Base-by-base conservation (phyloP, 2,888 invertebrate genomes). In the Falcaria lacertinaria region DNA sequence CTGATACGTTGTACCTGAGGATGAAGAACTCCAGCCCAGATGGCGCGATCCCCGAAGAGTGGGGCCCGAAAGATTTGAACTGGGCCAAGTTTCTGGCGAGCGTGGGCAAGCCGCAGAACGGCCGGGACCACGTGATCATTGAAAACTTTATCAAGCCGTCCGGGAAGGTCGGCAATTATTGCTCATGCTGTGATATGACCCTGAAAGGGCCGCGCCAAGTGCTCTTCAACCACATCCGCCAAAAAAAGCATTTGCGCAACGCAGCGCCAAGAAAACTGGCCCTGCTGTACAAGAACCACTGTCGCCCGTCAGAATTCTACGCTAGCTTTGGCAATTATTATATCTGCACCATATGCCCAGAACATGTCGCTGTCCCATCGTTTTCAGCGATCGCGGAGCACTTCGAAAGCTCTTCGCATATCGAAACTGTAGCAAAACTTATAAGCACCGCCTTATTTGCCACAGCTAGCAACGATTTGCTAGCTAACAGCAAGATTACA, bases 321-420 rank as follows among this genome's bases (percentile, higher is more conserved):
- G 89, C 89, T 0, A 87, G 88, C 25, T 89, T 89, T 52, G 89
- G 89, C 15, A 89, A 89, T 40, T 87, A 71, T 48, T 89, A 85
- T 61, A 62, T 85, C 0, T 89, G 89, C 55, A 53, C 83, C 0
- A 62, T 89, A 0, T 89, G 89, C 43, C 85, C 88, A 0, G 64
- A 70, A n/a, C n/a, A n/a, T 39, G 59, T 83, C 0, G 85, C 87
- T 0, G 38, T 85, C 15, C 87, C 89, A 0, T 88, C 88, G 0
- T 85, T 88, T 49, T 79, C 85, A 0, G 83, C 85, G 0, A 84
- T 88, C 11, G 80, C 82, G 0, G 85, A 87, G 13, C 89, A 89
- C 34, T 80, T 83, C n/a, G 87, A 88, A 8, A 77, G 86, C 53
- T 57, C 61, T 0, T 33, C 66, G 4, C 89, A 89, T 47, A 56